Conservation (phyloP, 1,140 invertebrate genomes). For the Drosophila kanapiae region DNA sequence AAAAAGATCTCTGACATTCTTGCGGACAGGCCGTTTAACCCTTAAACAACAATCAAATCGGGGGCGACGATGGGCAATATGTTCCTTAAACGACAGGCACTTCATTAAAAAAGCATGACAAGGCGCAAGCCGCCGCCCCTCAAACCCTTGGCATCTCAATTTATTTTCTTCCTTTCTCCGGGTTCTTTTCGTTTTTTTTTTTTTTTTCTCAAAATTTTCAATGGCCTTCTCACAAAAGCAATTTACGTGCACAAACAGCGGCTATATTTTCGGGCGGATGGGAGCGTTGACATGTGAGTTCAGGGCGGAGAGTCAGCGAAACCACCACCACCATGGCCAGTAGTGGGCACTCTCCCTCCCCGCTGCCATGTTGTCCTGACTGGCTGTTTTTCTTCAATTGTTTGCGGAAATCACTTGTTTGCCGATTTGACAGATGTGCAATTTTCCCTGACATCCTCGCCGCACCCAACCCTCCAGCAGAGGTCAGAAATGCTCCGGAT, state of each 20-base stretch:
- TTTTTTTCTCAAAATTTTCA: slow-evolving; percentile 61
- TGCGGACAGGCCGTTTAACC: slow-evolving; percentile 61
- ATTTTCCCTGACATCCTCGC: slow-evolving; percentile 79
- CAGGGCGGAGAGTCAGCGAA: slow-evolving; percentile 25
- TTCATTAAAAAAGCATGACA: slow-evolving; percentile 84
- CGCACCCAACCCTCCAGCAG: slow-evolving; percentile 38
- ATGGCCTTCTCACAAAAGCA: slow-evolving; percentile 72
- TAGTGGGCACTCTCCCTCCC: slow-evolving; percentile 27
- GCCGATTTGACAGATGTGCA: slow-evolving; percentile 83
- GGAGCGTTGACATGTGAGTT: slow-evolving; percentile 60
- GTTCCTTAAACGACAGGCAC: slow-evolving; percentile 81
- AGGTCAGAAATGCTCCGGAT: slow-evolving; percentile 57
- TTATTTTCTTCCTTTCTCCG: slow-evolving; percentile 30
- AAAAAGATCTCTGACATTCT: slow-evolving; percentile 13
- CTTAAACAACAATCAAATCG: slow-evolving; percentile 77
- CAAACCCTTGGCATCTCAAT: slow-evolving; percentile 38
- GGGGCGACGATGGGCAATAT: slow-evolving; percentile 65
- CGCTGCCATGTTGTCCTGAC: slow-evolving; percentile 31
- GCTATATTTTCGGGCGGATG: slow-evolving; percentile 47
- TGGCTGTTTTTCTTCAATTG: slow-evolving; percentile 79
- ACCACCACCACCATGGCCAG: slow-evolving; percentile 40
- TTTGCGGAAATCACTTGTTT: slow-evolving; percentile 84
- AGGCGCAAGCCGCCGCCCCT: slow-evolving; percentile 62
- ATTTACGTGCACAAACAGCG: slow-evolving; percentile 82
- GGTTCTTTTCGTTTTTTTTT: slow-evolving; percentile 25